Base-by-base conservation (phyloP, 2,797 vertebrate species). In the Margarornis squamiger region DNA sequence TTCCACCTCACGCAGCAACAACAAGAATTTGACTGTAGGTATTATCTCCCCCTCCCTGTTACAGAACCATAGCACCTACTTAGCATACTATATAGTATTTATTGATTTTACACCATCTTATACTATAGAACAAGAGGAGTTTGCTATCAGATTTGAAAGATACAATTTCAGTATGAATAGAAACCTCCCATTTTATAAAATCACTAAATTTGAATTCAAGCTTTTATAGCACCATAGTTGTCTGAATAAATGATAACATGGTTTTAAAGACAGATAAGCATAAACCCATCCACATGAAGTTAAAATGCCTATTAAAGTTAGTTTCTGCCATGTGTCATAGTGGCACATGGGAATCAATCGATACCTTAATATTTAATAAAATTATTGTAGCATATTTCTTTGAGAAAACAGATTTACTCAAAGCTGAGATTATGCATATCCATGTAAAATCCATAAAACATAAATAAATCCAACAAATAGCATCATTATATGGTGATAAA, bases 401-500 rank as follows among this genome's bases (percentile, higher is more conserved):
- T 4, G n/a, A 72, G 58, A 48, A 79, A 80, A 68, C 1, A 38
- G 5, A 77, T 61, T 79, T 81, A 32, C 32, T 48, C 23, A 39
- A 91, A 87, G 15, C 21, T 79, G 32, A 67, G 12, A 45, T 16
- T 2, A 49, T 8, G 39, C 7, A 45, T 2, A 81, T 20, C 55
- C 5, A 43, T 0, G 1, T 45, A 73, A 39, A 16, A 17, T 4
- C 29, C 5, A 3, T 6, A 62, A 73, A 81, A 49, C 6, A 43
- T 34, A 57, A 46, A 54, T 2, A 36, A 72, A 58, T 16, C 54
- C 24, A 21, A 26, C 3, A 7, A 81, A 23, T 1, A 49, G 20
- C 26, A 29, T 3, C n/a, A 15, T 17, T 59, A 2, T 3, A 24
- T 3, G 13, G 24, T 22, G 18, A 87, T 9, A 67, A 36, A 79